A percentile compares a stretch with the other conserved stretches of the same genome.
These are phyloP conservation scores for Pomacea maculata DNA, from an alignment of 1,140 invertebrate species.

Conservation along the genomic window DNA sequence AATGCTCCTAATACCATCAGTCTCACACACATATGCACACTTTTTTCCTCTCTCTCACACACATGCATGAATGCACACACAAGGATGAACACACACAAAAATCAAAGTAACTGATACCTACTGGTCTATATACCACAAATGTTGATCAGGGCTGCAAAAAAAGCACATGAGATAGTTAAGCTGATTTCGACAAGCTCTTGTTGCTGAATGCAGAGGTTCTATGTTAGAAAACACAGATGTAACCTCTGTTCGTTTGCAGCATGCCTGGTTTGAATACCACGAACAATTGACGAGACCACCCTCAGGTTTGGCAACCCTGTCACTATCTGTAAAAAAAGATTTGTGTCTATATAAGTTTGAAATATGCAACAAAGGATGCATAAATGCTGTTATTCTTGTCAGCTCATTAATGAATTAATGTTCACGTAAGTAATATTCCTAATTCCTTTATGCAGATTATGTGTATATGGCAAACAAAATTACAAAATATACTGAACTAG, in stretches of 20 bases:
- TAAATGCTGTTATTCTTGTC: no score
- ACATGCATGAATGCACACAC: conserved; percentile 8
- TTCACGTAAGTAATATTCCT: no score
- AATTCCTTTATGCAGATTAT: no score
- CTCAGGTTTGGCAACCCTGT: conserved; percentile 48
- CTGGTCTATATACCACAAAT: conserved; percentile 61
- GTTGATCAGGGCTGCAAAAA: conserved; percentile 66
- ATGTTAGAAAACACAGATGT: conserved; percentile 66
- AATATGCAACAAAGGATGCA: no score
- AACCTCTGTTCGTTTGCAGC: conserved; percentile 66
- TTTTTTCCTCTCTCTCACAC: not conserved
- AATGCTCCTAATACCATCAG: no score
- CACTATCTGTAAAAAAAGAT: conserved; percentile 47
- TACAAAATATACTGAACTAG: no score
- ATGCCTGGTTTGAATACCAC: conserved; percentile 62
- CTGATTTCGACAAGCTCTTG: conserved; percentile 55
- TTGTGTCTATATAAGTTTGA: no score
- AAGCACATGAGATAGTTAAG: conserved; percentile 67
- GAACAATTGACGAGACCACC: conserved; percentile 64
- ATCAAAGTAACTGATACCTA: conserved; percentile 13
- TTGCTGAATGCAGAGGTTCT: conserved; percentile 59
- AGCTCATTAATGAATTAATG: no score
- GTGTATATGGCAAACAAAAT: no score
- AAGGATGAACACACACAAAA: not conserved
- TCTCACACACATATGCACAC: no score